Evolutionary conservation across 1,140 invertebrate species (phyloP), one percentile per base, ranked within the genome.

Genomic region (Drosophila lowei): DNA sequence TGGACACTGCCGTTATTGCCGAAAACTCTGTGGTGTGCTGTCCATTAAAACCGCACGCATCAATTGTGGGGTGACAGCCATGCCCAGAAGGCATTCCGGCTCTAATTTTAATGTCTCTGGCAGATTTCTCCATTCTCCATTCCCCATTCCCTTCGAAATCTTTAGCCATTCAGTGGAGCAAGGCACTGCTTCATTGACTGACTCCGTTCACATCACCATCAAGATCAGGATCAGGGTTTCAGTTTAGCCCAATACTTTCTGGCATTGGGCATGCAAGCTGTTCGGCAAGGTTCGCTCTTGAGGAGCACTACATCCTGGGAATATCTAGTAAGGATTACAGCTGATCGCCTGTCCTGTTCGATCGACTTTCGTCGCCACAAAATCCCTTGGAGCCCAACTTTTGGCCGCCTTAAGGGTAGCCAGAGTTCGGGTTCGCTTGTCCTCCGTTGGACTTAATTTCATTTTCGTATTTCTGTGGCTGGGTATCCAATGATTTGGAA

Each of bases 401-500:
- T 11, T 9, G 30, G 3, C 30, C 9, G 30, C 30, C 9, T 11
- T 15, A 11, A 62, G 68, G 21, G 58, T 63, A 55, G 62, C 58
- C 23, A 16, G 3, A 5, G n/a, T 63, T 63, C 70, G 70, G 21
- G n/a, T 52, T 59, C 13, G 21, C 38, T 52, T 43, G 30, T 23
- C 23, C 34, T n/a, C n/a, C n/a, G 23, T 9, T 73, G 80, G 63
- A 80, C 80, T 81, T 84, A 84, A 84, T 84, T 84, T 84, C 72
- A 84, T 84, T 84, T 84, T 86, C 80, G 60, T 73, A 65, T 75
- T 78, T 77, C 77, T 84, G 81, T 72, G 80, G 81, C 81, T 79
- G 81, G 61, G 78, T 77, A 70, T 86, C 77, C 80, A 84, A 84
- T 84, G 80, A 84, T 84, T 85, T 84, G 80, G 81, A 84, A 84